Base-by-base conservation (phyloP, 2,888 invertebrate genomes). In the Chrysomela aeneicollis region DNA sequence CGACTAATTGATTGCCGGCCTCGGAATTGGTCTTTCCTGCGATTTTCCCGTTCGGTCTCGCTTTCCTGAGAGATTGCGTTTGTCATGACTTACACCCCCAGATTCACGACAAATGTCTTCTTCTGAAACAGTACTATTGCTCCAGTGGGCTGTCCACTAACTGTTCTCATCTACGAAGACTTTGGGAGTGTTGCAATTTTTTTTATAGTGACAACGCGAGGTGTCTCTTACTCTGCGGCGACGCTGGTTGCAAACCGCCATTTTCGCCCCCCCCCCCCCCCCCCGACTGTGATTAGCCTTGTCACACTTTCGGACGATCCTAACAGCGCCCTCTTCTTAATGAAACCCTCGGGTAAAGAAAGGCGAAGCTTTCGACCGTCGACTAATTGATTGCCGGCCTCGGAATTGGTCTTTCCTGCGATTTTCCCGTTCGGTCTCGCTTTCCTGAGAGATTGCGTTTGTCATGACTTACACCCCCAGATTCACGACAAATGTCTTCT, bases 1-100 rank as follows among this genome's bases (percentile, higher is more conserved):
- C 74, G 76, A 76, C 76, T 78, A 80, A 80, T 80, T 80, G 78
- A 80, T 79, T 79, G 78, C 73, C 77, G 75, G 73, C 73, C 73
- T 72, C 73, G 68, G 74, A 76, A 77, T 77, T 76, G 77, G 73
- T 75, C 75, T 71, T 67, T 49, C 30, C 32, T 46, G 2, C 57
- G 17, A 17, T n/a, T 46, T 22, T 21, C 42, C 12, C 2, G 42
- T 8, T 15, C 15, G 42, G 15, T 42, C 2, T 42, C 15, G 12
- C 15, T n/a, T n/a, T 15, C n/a, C 42, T 42, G 42, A n/a, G 42
- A 6, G 15, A 26, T 26, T 26, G 26, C 26, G 26, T 26, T 26
- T 26, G 26, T 26, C 26, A 26, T 6, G 26, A 5, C 26, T 6
- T 26, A 26, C n/a, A n/a, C n/a, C n/a, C n/a, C n/a, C n/a, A n/a